A percentile compares a stretch with the other conserved stretches of the same genome.
phyloP scores from a whole-genome alignment of 2,113 vertebrate species.

The Tragelaphus imberbis region DNA sequence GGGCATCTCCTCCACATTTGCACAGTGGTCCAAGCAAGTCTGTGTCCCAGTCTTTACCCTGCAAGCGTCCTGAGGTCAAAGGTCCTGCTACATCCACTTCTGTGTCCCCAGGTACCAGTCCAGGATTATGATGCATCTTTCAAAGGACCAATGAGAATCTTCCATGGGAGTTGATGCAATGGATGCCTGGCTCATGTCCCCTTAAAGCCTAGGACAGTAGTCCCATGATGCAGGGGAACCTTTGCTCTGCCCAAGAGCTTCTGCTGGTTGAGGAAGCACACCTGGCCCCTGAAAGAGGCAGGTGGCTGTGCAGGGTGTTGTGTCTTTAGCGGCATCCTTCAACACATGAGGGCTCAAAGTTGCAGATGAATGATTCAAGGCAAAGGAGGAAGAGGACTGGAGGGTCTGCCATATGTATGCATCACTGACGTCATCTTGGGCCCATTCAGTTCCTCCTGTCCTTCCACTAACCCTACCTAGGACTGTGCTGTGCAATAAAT shows the following conservation, averaged over 20 bases:
- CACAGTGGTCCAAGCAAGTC: rapidly evolving
- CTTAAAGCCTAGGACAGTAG: rapidly evolving
- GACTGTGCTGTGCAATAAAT: neutral
- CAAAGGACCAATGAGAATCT: neutral
- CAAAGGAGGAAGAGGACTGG: neutral
- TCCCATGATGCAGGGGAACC: rapidly evolving
- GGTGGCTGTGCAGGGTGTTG: neutral
- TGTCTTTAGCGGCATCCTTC: rapidly evolving
- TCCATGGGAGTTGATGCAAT: rapidly evolving
- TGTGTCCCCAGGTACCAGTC: no score
- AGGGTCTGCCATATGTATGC: neutral
- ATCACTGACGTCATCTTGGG: neutral
- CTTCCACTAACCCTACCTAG: neutral
- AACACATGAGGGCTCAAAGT: rapidly evolving
- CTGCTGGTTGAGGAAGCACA: neutral
- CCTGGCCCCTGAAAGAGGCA: neutral
- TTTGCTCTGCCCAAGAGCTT: neutral
- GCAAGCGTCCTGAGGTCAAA: neutral
- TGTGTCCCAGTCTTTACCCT: neutral
- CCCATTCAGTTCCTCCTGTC: neutral
- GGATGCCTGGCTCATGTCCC: rapidly evolving
- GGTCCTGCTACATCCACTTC: neutral
- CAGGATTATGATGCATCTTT: neutral
- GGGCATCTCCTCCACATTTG: neutral
- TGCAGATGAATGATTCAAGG: neutral